These are phyloP conservation scores for Gracilinanus agilis DNA, from an alignment of 2,113 vertebrate species.

Conservation along the genomic window DNA sequence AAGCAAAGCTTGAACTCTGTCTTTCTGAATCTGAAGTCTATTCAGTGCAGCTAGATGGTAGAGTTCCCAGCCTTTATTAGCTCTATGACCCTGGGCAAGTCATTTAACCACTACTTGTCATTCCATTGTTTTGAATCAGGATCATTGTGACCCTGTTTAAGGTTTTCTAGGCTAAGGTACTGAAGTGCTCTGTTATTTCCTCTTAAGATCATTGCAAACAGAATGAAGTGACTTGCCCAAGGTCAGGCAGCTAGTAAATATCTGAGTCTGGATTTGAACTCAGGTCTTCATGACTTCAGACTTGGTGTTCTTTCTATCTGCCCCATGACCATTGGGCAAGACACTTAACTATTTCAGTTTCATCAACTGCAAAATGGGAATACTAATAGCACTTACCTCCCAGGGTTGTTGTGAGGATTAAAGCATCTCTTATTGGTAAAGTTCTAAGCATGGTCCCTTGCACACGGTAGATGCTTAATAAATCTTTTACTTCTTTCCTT, in stretches of 20 bases:
- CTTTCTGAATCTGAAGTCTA: not conserved
- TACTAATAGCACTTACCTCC: not conserved
- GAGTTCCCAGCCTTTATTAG: not conserved
- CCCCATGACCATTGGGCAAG: not conserved
- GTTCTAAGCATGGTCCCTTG: not conserved
- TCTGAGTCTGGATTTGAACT: too few species aligned
- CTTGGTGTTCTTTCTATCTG: too few species aligned
- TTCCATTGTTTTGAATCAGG: too few species aligned
- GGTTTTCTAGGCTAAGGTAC: too few species aligned
- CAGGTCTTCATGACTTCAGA: too few species aligned
- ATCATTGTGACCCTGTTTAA: too few species aligned
- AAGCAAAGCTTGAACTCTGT: not conserved
- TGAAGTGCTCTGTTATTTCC: too few species aligned
- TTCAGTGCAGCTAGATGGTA: not conserved
- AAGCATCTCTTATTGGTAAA: not conserved
- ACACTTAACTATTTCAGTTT: not conserved
- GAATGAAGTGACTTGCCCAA: too few species aligned
- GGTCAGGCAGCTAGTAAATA: too few species aligned
- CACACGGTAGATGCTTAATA: not conserved
- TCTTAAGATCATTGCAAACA: too few species aligned
- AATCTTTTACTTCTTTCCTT: not conserved
- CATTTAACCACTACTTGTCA: not conserved
- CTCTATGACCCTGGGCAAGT: not conserved
- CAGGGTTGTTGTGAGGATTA: not conserved
- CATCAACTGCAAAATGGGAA: not conserved